Conservation (phyloP, 2,888 invertebrate genomes). For the Drosophila austrosaltans region DNA sequence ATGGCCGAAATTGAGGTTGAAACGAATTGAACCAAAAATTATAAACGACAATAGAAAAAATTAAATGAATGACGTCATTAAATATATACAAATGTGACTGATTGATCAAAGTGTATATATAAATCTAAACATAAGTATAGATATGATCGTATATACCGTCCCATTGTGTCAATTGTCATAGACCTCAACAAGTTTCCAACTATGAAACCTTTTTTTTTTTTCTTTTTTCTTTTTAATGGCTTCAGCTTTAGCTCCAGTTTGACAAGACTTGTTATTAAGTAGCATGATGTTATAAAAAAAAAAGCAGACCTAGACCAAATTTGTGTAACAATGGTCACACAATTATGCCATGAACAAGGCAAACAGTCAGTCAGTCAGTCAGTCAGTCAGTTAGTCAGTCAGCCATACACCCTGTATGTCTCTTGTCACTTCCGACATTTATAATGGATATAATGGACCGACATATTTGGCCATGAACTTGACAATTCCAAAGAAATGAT, state of each 20-base stretch:
- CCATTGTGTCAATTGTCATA: conserved; percentile 23
- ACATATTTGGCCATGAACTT: conserved; percentile 65
- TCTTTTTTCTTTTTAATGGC: conserved; percentile 29
- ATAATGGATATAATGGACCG: conserved; percentile 35
- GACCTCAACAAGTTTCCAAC: conserved; percentile 39
- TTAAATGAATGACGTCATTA: conserved; percentile 18
- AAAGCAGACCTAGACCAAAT: conserved; percentile 23
- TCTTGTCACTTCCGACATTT: conserved; percentile 72
- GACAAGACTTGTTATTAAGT: conserved; percentile 61
- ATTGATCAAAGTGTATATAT: neutral
- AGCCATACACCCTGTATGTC: neutral
- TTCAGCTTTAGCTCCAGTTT: conserved; percentile 58
- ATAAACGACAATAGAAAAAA: too few relatives aligned
- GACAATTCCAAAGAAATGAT: conserved; percentile 38
- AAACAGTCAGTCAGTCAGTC: conserved; percentile 4
- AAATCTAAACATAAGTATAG: neutral
- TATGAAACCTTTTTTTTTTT: conserved; percentile 19
- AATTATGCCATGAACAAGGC: conserved; percentile 44
- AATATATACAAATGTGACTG: conserved; percentile 6
- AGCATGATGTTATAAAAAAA: conserved; percentile 67
- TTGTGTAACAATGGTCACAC: conserved; percentile 68
- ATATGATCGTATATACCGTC: neutral
- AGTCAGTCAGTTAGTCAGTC: neutral
- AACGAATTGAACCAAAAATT: neutral
- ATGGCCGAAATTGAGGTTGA: conserved; percentile 15